phyloP scores from a whole-genome alignment of 2,797 vertebrate species.

The Gymnopithys bicolor region DNA sequence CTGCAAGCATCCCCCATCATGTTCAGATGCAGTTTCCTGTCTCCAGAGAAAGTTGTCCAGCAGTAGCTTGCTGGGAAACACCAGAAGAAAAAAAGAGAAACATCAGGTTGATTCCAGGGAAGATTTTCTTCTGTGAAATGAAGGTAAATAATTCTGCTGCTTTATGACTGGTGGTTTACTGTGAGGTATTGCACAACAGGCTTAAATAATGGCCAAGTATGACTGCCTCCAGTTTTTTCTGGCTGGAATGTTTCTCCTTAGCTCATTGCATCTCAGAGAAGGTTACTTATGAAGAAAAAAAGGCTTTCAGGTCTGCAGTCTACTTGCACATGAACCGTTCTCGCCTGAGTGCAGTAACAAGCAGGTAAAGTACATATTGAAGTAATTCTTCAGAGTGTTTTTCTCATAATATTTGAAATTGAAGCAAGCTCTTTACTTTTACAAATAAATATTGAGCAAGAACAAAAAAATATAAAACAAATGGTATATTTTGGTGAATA shows the following conservation, averaged over 20 bases:
- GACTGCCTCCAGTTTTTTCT: background rate
- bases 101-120: background rate
- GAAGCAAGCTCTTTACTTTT: background rate
- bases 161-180: background rate
- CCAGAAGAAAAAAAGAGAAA: background rate
- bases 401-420: background rate
- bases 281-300: background rate
- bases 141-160: background rate
- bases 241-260: background rate
- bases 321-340: background rate
- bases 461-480: background rate
- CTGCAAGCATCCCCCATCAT: background rate
- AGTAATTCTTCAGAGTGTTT: background rate
- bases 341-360: background rate
- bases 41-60: slow-evolving; percentile 21
- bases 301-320: background rate
- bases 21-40: background rate
- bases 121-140: background rate
- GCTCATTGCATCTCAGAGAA: background rate
- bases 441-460: background rate
- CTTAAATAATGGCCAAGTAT: background rate
- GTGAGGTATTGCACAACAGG: background rate
- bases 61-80: background rate
- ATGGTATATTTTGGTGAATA: background rate
- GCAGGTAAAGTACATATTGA: background rate